phyloP scores from a whole-genome alignment of 2,113 vertebrate genomes.

The Hyaena hyaena region DNA sequence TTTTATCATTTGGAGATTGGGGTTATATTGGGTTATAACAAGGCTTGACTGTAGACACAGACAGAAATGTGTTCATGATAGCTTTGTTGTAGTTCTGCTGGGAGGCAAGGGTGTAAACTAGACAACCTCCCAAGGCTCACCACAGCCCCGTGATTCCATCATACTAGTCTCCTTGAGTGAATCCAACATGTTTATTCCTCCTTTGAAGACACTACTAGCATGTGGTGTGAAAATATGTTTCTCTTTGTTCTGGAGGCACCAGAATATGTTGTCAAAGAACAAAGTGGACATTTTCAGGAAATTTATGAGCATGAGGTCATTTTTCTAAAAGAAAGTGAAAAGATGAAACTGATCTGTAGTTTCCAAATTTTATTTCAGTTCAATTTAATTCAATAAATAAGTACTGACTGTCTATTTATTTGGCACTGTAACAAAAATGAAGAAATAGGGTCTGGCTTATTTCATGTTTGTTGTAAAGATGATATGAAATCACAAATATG shows the following conservation, averaged over 20 bases:
- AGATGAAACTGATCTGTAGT: not conserved
- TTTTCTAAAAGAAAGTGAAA: conserved; percentile 39
- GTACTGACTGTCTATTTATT: not conserved
- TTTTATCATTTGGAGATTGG: conserved; percentile 63
- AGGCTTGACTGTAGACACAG: conserved; percentile 57
- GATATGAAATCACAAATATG: not conserved
- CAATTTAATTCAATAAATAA: conserved; percentile 36
- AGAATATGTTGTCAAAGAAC: conserved; percentile 42
- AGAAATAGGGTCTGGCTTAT: not conserved
- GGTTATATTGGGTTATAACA: conserved; percentile 60
- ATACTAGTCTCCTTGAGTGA: conserved; percentile 67
- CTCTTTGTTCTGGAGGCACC: conserved; percentile 57
- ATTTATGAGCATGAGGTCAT: conserved; percentile 8
- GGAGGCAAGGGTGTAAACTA: conserved; percentile 43
- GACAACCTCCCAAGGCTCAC: conserved; percentile 34
- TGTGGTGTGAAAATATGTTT: conserved; percentile 62
- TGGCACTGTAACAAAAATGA: not conserved
- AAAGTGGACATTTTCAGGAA: conserved; percentile 57
- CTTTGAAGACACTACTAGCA: conserved; percentile 63
- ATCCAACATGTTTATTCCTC: conserved; percentile 62
- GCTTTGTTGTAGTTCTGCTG: conserved; percentile 60
- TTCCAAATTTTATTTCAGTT: conserved; percentile 51
- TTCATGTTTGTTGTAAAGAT: not conserved
- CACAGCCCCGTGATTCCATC: not conserved
- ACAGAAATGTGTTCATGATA: conserved; percentile 8